Evolutionary conservation across 1,140 invertebrate species (phyloP).

Genomic region (Helicoverpa zea): DNA sequence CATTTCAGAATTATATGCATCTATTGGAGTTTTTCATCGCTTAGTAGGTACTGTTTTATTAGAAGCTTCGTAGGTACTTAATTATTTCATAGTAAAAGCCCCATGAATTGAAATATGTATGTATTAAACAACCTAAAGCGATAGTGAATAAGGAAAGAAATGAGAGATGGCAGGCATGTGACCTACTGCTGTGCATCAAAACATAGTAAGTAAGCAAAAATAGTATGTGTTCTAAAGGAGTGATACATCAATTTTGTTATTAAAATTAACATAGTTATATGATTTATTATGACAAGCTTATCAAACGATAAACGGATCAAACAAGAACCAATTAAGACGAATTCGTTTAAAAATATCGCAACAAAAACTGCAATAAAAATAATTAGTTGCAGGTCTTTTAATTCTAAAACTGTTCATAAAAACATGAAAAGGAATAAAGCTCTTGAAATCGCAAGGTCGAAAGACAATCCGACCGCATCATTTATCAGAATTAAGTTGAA

Average conservation of each 20-base stretch:
- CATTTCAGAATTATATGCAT: too few species aligned
- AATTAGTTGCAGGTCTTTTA: constrained; percentile 37
- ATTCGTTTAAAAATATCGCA: background rate
- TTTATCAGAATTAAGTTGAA: constrained; percentile 47
- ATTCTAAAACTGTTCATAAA: constrained; percentile 33
- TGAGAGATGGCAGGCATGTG: too few species aligned
- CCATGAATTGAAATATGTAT: too few species aligned
- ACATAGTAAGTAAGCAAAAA: too few species aligned
- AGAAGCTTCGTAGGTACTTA: too few species aligned
- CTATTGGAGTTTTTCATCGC: too few species aligned
- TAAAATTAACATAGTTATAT: background rate
- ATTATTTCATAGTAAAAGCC: too few species aligned
- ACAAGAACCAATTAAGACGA: constrained; percentile 23
- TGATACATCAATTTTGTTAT: constrained; percentile 1
- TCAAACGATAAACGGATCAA: constrained; percentile 14
- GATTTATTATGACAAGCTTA: constrained; percentile 30
- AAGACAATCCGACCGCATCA: constrained; percentile 38
- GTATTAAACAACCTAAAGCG: too few species aligned
- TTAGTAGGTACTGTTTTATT: too few species aligned
- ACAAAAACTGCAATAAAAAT: constrained; percentile 26
- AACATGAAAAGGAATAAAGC: constrained; percentile 26
- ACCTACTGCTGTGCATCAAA: too few species aligned
- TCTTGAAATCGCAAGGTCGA: constrained; percentile 45
- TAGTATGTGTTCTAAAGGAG: background rate
- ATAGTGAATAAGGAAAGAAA: too few species aligned